Base-by-base conservation (phyloP, 23 tunicate genomes). In the Trididemnum clinides region DNA sequence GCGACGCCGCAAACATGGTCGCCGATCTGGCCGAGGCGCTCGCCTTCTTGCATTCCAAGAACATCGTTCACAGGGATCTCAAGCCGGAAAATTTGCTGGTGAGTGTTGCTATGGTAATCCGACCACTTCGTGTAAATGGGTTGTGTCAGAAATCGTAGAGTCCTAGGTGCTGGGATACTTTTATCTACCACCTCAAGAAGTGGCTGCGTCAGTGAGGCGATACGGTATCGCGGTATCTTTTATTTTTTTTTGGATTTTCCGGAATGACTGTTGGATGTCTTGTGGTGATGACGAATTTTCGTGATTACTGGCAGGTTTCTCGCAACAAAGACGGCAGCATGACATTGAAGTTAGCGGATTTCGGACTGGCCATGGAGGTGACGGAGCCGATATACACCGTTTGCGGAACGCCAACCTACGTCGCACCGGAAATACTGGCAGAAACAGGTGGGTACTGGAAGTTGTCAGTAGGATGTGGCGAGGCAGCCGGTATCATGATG, bases 331-430 rank as follows among this genome's bases (percentile, higher is more conserved):
- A 89, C 71, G 93, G 98, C 0, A 94, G 88, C 51, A 89, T 84
- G 64, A 84, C 91, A 0, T 82, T 97, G 71, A 88, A 97, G 75
- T 72, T 97, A 34, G 99, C 98, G 27, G 99, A 97, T 63, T 97
- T 97, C 63, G 99, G 99, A 5, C 85, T 97, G 33, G 99, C 99
- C 18, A 97, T 91, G 33, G 63, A 44, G 19, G 85, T 91, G 31
- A 83, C 86, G 0, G 93, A 88, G 51, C 97, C 99, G 28, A 71
- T 97, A 30, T 88, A 84, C 84, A 93, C 93, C 0, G 92, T 97
- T 66, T 97, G 99, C 74, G 93, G 97, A 19, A 97, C 99, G 23
- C 99, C 99, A 21, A 97, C 99, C 27, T 97, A 97, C 71, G 99
- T 97, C 3, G 99, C 99, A 25, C 99, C 99, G 34, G 99, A 97